phyloP scores from a whole-genome alignment of 2,888 invertebrate genomes.

The Oscheius sp. region DNA sequence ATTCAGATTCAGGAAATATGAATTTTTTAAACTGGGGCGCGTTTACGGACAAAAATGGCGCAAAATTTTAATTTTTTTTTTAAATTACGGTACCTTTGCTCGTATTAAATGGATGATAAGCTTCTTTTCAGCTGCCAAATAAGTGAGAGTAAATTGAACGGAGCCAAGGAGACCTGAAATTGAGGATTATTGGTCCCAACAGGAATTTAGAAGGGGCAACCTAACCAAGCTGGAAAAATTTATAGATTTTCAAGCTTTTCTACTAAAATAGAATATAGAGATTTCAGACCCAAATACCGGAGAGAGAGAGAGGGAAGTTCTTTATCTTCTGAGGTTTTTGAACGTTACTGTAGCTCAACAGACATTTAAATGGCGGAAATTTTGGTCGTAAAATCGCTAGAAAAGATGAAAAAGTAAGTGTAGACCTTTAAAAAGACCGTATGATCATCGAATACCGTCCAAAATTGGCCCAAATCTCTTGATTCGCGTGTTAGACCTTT shows the following conservation, averaged over 20 bases:
- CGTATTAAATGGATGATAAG: constrained; percentile 67
- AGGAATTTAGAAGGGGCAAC: not conserved
- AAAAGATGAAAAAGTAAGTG: too few relatives aligned
- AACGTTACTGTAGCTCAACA: not conserved
- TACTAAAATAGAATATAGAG: not conserved
- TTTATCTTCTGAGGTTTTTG: not conserved
- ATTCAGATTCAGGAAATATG: too few relatives aligned
- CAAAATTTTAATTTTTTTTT: too few relatives aligned
- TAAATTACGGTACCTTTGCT: constrained; percentile 59
- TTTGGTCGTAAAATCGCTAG: too few relatives aligned
- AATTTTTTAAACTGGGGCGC: too few relatives aligned
- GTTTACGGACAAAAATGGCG: too few relatives aligned
- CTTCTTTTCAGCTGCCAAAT: constrained; percentile 65
- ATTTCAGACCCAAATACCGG: not conserved
- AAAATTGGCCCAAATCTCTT: too few relatives aligned
- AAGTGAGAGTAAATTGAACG: constrained; percentile 68
- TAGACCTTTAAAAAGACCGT: too few relatives aligned
- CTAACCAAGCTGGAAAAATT: constrained; percentile 29
- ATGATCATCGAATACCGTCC: too few relatives aligned
- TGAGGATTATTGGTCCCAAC: not conserved
- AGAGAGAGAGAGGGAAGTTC: not conserved
- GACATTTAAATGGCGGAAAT: too few relatives aligned
- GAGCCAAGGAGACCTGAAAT: constrained; percentile 70
- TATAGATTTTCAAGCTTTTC: too few relatives aligned
- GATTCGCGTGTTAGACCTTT: too few relatives aligned